Percentiles rank a stretch among this genome's conserved stretches.
Evolutionary conservation across 1,140 invertebrate species (phyloP).

Genomic region (Nomia melanderi): DNA sequence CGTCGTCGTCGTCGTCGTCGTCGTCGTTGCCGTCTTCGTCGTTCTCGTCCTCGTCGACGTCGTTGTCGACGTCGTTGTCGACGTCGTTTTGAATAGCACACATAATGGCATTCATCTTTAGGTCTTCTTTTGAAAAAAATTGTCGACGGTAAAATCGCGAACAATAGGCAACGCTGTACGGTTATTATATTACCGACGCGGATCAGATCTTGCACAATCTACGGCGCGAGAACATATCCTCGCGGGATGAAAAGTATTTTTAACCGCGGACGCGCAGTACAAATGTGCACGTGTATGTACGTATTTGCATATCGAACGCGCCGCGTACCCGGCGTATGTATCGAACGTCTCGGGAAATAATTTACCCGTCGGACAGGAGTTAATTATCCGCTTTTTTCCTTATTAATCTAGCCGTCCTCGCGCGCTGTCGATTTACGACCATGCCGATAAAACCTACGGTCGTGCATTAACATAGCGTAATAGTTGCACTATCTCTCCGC

Average conservation of each 20-base stretch:
- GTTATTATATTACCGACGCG: neutral
- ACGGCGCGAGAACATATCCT: no score
- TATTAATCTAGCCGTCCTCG: constrained; percentile 16
- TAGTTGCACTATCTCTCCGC: constrained; percentile 30
- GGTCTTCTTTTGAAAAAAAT: constrained; percentile 18
- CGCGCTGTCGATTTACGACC: constrained; percentile 23
- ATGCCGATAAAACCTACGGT: constrained; percentile 34
- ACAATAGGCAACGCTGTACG: neutral
- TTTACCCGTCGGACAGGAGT: constrained; percentile 1
- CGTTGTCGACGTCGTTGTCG: constrained; percentile 11
- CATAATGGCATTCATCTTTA: constrained; percentile 41
- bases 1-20: no score
- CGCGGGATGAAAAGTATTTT: no score
- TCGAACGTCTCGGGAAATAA: constrained; percentile 17
- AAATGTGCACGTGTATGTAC: no score
- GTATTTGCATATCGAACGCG: neutral
- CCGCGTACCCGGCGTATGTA: no score
- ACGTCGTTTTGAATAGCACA: constrained; percentile 29
- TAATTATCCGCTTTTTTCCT: constrained; percentile 36
- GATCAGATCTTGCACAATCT: neutral
- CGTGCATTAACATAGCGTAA: constrained; percentile 46
- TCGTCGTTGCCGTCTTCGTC: no score
- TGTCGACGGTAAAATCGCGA: constrained; percentile 18
- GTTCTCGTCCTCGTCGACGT: no score
- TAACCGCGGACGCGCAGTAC: no score